Conservation (phyloP, 2,888 invertebrate genomes). For the Volucella zonaria region DNA sequence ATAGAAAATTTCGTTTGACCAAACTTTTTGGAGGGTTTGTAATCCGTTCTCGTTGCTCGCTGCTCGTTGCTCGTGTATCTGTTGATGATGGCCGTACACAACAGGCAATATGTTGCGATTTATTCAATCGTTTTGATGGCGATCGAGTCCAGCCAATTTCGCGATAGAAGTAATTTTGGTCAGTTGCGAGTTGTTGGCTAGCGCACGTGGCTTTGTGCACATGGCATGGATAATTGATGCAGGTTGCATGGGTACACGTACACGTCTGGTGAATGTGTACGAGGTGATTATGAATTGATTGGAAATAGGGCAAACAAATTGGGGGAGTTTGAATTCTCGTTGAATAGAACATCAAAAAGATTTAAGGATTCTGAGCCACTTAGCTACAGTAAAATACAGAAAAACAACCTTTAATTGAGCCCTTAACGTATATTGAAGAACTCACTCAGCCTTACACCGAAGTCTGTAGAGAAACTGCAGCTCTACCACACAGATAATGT, state of each 20-base stretch:
- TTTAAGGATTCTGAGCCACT: too few species aligned
- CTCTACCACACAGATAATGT: too few species aligned
- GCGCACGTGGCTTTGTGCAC: constrained; percentile 38
- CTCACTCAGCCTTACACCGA: too few species aligned
- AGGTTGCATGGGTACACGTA: constrained; percentile 23
- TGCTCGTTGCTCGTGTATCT: not conserved
- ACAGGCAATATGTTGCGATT: constrained; percentile 39
- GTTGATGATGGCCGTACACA: constrained; percentile 50
- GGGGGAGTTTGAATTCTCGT: too few species aligned
- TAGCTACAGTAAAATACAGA: too few species aligned
- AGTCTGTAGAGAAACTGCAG: too few species aligned
- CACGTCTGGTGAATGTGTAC: constrained; percentile 5
- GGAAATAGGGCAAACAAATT: not conserved
- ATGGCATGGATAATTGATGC: constrained; percentile 58
- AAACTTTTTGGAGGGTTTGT: not conserved
- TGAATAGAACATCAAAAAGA: too few species aligned
- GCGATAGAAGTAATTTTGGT: constrained; percentile 43
- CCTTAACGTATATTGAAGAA: too few species aligned
- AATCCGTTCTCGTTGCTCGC: not conserved
- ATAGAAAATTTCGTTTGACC: constrained; percentile 37
- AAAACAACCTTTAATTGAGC: too few species aligned
- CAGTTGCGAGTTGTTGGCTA: constrained; percentile 34
- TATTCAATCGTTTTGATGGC: constrained; percentile 44
- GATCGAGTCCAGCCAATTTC: constrained; percentile 67
- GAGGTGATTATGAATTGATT: constrained; percentile 51